These are phyloP conservation scores for Spheniscus mendiculus DNA, from an alignment of 2,113 vertebrate species.

Conservation along the genomic window DNA sequence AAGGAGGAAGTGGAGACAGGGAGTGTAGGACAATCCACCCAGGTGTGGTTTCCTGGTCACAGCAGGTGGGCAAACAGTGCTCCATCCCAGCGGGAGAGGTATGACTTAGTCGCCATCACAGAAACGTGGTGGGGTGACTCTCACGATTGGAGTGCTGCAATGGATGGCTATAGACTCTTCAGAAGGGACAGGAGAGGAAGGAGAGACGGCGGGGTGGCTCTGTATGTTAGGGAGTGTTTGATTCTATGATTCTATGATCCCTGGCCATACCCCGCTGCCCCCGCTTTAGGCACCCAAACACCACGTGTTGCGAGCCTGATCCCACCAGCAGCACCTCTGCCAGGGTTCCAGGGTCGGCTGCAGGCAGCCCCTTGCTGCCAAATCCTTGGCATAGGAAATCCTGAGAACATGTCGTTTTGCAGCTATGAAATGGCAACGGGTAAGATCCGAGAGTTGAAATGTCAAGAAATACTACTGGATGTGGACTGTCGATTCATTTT, in stretches of 20 bases:
- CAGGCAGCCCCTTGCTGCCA: rapidly evolving
- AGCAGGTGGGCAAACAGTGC: not conserved
- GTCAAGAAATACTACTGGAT: not conserved
- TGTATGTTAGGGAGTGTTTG: too few species aligned
- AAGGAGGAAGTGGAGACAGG: not conserved
- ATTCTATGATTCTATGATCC: too few species aligned
- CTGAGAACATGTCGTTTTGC: not conserved
- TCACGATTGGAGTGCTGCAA: too few species aligned
- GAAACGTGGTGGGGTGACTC: too few species aligned
- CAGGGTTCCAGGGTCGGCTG: not conserved
- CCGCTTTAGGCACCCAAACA: not conserved
- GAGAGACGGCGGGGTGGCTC: too few species aligned
- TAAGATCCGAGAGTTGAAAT: rapidly evolving
- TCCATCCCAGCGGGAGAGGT: too few species aligned
- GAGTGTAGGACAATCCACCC: not conserved
- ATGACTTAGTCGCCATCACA: too few species aligned
- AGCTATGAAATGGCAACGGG: not conserved
- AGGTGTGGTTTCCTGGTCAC: not conserved
- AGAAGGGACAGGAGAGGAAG: too few species aligned
- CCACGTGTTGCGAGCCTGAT: not conserved
- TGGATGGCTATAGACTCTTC: too few species aligned
- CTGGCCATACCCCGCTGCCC: too few species aligned
- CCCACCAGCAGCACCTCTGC: not conserved
- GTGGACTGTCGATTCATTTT: not conserved
- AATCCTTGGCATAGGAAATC: not conserved